Evolutionary conservation across 2,113 vertebrate species (phyloP), one percentile per base, ranked within the genome.

Genomic region (Poeciliopsis occidentalis): DNA sequence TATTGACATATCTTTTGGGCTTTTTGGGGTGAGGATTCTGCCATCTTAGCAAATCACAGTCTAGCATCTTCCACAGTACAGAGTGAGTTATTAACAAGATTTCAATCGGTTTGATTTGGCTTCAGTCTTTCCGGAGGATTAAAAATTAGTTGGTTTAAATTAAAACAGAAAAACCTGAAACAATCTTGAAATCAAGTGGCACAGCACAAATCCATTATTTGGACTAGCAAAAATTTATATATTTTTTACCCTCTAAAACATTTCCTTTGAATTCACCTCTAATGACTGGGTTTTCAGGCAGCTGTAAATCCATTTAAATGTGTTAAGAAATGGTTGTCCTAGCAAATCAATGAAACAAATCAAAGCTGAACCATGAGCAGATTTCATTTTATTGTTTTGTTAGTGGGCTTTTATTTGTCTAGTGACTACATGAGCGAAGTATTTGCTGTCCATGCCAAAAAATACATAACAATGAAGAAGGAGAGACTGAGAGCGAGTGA

Each of bases 391-490:
- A 86, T 90, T 79, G 83, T 86, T 86, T 68, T 78, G 85, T 72
- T 84, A 71, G 72, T 79, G 78, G 65, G 61, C 76, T 88, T 91
- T 89, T 84, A 82, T 89, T 86, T 86, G 74, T 83, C 83, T 67
- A 73, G 80, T 94, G 92, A 92, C 85, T 76, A 1, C 64, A 90
- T 76, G 69, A 76, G 71, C 73, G 13, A 89, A 84, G 83, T 89
- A 93, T 94, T 91, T 82, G 84, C 75, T 82, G 81, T 65, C 92
- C 37, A 24, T 69, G 92, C 91, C 92, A 94, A 92, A 63, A 89
- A 92, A 93, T 90, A 86, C 85, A 90, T 80, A 92, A 86, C 82
- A 87, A 87, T 47, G 80, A 39, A 63, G 44, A 39, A 63, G 44
- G 22, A 73, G 64, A 44, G 60, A 17, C 62, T 4, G 57, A 39